Evolutionary conservation across 2,888 invertebrate genomes (phyloP), one percentile per base, ranked within the genome.

Genomic region (Lordiphosa fenestrarum): DNA sequence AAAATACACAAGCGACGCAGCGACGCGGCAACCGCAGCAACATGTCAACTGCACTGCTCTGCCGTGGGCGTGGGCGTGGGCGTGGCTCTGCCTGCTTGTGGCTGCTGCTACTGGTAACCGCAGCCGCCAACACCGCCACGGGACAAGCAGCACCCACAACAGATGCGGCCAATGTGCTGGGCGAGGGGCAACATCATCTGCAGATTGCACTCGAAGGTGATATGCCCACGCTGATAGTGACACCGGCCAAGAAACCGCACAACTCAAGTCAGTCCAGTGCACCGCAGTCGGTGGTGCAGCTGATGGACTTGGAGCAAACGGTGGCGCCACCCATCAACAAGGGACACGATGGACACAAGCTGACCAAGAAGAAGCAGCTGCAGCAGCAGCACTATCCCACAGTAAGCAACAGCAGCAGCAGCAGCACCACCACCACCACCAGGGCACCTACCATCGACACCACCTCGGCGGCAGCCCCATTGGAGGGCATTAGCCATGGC

Each of bases 261-360:
- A 19, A 39, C 30, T 42, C 13, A 3, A 30, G 25, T 19, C 53
- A 58, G 4, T 41, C 19, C 2, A 6, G 58, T 15, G 10, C 15
- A 15, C 53, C 55, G 7, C 21, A 54, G 30, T 63, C 67, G 23
- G 71, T 62, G 49, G 67, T 87, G 69, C 86, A 81, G 59, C 59
- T 86, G 19, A 67, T 83, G 39, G 86, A 87, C 44, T 67, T 88
- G 36, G 88, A 82, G 50, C 54, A 57, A 6, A 74, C 75, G 4
- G 59, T 46, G 6, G 66, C 83, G n/a, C 61, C 76, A 15, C 67
- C 80, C 0, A 42, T 59, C 2, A 51, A 53, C 49, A 73, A 66
- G 51, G 89, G 89, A 3, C 89, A 88, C 67, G 89, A 89, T 69
- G 89, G 89, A n/a, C 69, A 84, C 9, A 89, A 89, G 69, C 61